Conservation (phyloP, 2,797 vertebrate species). For the Darevskia mixta region DNA sequence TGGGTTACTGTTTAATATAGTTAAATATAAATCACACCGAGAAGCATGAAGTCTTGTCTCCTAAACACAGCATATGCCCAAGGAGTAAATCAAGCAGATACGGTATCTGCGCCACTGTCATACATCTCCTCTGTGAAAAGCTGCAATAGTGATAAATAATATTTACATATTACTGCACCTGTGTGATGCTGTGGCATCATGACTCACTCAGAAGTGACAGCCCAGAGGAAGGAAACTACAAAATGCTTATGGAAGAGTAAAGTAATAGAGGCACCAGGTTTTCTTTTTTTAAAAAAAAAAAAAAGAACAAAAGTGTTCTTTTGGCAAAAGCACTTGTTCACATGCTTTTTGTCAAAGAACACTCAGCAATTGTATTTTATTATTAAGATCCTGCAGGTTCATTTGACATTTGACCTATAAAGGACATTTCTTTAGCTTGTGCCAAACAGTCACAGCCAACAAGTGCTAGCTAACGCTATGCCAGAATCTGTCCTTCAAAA, state of each 20-base stretch:
- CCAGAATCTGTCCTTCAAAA: neutral
- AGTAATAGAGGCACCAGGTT: neutral
- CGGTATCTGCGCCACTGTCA: slow-evolving; percentile 47
- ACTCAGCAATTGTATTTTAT: neutral
- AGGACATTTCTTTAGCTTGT: neutral
- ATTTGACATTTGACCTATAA: neutral
- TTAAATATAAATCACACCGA: slow-evolving; percentile 64
- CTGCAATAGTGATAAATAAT: slow-evolving; percentile 54
- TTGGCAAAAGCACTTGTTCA: slow-evolving; percentile 1
- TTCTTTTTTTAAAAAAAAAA: neutral
- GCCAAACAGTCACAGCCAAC: neutral
- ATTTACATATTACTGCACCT: slow-evolving; percentile 30
- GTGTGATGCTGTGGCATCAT: slow-evolving; percentile 37
- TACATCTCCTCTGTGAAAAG: slow-evolving; percentile 41
- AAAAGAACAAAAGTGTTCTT: accelerated
- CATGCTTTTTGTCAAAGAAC: neutral
- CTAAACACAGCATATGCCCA: slow-evolving; percentile 64
- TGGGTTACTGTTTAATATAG: slow-evolving; percentile 65
- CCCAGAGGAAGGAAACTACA: slow-evolving; percentile 5
- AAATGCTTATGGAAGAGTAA: neutral
- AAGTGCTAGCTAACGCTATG: neutral
- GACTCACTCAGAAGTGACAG: slow-evolving; percentile 23
- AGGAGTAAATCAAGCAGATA: slow-evolving; percentile 68
- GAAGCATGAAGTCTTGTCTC: slow-evolving; percentile 66
- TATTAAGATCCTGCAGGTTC: neutral